Conservation (phyloP, 1,140 invertebrate species). For the Sarcophaga peregrina region DNA sequence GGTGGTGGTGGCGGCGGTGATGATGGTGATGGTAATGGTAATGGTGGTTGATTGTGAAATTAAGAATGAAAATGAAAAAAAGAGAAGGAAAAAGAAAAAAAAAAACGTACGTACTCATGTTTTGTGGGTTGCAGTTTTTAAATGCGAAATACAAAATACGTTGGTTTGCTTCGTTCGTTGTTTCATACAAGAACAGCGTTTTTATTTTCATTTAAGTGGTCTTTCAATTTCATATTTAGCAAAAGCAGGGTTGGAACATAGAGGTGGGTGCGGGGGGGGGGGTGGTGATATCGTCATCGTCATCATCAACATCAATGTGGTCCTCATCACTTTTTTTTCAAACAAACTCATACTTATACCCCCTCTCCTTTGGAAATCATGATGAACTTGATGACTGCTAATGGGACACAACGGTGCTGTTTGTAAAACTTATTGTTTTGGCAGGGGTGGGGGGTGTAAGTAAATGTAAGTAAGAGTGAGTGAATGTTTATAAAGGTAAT, state of each 20-base stretch:
- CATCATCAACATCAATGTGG: background rate
- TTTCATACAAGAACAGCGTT: background rate
- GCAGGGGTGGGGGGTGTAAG: background rate
- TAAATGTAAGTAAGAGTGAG: background rate
- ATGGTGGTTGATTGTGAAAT: slow-evolving; percentile 24
- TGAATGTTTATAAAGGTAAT: background rate
- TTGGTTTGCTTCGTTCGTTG: background rate
- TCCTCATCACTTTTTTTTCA: background rate
- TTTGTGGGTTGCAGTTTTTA: slow-evolving; percentile 48
- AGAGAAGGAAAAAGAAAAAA: slow-evolving; percentile 17
- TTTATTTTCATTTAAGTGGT: slow-evolving; percentile 43
- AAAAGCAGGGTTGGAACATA: background rate
- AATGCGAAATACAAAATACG: slow-evolving; percentile 45
- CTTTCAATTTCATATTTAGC: slow-evolving; percentile 30
- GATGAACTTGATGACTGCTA: slow-evolving; percentile 30
- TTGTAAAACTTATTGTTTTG: slow-evolving; percentile 20
- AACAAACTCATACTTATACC: background rate
- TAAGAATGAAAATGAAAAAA: slow-evolving; percentile 33
- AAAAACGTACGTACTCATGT: slow-evolving; percentile 31
- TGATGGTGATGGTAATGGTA: slow-evolving; percentile 22
- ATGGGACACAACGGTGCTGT: slow-evolving; percentile 32
- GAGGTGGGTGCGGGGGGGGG: background rate
- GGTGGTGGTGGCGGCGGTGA: slow-evolving; percentile 35
- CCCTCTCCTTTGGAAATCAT: background rate
- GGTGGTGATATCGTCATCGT: background rate